Conservation (phyloP, 2,888 invertebrate genomes). For the Penaeus monodon region DNA sequence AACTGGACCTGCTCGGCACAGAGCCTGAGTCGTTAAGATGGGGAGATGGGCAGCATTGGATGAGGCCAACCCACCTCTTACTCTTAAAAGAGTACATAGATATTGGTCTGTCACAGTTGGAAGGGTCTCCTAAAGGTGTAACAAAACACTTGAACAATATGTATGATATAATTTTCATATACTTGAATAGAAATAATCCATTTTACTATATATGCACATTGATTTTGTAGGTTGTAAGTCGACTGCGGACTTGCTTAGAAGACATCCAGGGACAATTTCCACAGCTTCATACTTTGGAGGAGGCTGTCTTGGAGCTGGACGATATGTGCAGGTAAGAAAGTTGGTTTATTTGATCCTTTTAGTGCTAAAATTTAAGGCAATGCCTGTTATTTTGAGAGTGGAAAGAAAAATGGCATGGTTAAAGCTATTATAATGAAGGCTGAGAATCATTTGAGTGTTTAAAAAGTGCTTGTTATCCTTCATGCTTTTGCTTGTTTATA, state of each 20-base stretch:
- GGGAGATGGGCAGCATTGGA: constrained; percentile 57
- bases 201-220: neutral
- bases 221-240: constrained; percentile 51
- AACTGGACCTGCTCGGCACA: constrained; percentile 52
- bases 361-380: no score
- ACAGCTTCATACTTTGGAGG: constrained; percentile 61
- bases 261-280: constrained; percentile 65
- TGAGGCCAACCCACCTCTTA: constrained; percentile 50
- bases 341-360: no score
- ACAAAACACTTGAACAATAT: no score
- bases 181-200: neutral
- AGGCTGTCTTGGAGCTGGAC: constrained; percentile 61
- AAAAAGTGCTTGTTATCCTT: no score
- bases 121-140: no score
- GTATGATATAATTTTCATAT: neutral
- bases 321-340: constrained; percentile 60
- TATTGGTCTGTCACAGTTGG: no score
- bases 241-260: constrained; percentile 58
- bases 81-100: constrained; percentile 54
- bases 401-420: no score
- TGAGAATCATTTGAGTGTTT: no score
- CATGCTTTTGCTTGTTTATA: no score
- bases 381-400: no score
- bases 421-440: no score
- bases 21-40: constrained; percentile 57